Conservation (phyloP, 2,888 invertebrate species). For the Scaptomyza tumidula region DNA sequence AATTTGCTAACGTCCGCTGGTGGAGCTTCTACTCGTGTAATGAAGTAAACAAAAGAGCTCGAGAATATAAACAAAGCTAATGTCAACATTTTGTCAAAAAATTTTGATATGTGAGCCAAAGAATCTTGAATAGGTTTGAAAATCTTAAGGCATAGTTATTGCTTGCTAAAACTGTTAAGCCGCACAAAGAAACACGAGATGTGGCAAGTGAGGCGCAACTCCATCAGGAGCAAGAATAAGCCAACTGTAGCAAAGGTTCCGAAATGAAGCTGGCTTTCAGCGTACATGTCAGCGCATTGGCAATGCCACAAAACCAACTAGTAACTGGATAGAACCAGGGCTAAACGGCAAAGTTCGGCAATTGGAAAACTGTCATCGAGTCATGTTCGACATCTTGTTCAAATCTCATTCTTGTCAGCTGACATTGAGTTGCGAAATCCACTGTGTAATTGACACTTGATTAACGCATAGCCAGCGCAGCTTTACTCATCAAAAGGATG, state of each 20-base stretch:
- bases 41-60: slow-evolving; percentile 30
- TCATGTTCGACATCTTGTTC: slow-evolving; percentile 7
- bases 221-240: not conserved
- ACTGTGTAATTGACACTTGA: slow-evolving; percentile 21
- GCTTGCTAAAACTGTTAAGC: not conserved
- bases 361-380: slow-evolving; percentile 37
- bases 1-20: not conserved
- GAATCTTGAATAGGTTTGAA: not conserved
- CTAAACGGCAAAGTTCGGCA: slow-evolving; percentile 27
- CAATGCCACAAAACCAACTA: not conserved
- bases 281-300: slow-evolving; percentile 1
- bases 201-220: not conserved
- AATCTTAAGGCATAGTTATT: no score
- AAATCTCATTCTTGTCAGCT: slow-evolving; percentile 8
- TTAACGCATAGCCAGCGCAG: slow-evolving; percentile 1
- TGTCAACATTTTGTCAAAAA: slow-evolving; percentile 41
- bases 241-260: slow-evolving; percentile 2
- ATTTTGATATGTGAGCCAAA: not conserved
- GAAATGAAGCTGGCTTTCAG: slow-evolving; percentile 8
- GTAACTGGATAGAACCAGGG: not conserved
- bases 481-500: not conserved
- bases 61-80: slow-evolving; percentile 32
- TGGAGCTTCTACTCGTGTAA: slow-evolving; percentile 34
- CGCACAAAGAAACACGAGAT: not conserved
- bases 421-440: slow-evolving; percentile 4